Conservation (phyloP, 2,797 vertebrate genomes). For the Peromyscus eremicus region DNA sequence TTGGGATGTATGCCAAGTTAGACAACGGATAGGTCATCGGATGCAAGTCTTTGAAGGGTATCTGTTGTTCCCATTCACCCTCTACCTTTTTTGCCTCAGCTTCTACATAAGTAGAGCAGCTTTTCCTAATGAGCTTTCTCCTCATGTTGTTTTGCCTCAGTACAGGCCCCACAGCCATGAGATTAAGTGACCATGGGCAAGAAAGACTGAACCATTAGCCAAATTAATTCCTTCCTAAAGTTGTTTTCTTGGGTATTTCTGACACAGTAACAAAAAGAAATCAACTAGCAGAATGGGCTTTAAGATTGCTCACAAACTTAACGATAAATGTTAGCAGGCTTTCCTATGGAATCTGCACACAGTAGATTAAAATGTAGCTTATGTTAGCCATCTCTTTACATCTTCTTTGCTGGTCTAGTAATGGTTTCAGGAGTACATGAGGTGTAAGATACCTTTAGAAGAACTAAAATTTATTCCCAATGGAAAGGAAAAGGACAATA, state of each 20-base stretch:
- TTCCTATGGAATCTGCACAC: neutral
- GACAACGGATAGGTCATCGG: neutral
- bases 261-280: neutral
- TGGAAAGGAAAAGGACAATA: neutral
- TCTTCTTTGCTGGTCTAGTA: neutral
- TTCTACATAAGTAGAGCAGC: neutral
- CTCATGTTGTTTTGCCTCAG: neutral
- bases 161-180: neutral
- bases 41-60: neutral
- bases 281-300: neutral
- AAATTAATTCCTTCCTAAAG: neutral
- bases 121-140: neutral
- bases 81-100: neutral
- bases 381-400: slow-evolving; percentile 6
- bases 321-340: slow-evolving; percentile 6
- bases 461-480: slow-evolving; percentile 39
- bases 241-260: neutral
- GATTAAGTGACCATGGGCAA: neutral
- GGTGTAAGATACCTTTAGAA: neutral
- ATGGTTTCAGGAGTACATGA: neutral
- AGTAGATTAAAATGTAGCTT: neutral
- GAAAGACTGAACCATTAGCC: neutral
- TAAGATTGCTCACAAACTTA: neutral
- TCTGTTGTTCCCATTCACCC: neutral
- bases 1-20: neutral